Conservation (phyloP, 2,888 invertebrate genomes). For the Mesorhabditis belari region DNA sequence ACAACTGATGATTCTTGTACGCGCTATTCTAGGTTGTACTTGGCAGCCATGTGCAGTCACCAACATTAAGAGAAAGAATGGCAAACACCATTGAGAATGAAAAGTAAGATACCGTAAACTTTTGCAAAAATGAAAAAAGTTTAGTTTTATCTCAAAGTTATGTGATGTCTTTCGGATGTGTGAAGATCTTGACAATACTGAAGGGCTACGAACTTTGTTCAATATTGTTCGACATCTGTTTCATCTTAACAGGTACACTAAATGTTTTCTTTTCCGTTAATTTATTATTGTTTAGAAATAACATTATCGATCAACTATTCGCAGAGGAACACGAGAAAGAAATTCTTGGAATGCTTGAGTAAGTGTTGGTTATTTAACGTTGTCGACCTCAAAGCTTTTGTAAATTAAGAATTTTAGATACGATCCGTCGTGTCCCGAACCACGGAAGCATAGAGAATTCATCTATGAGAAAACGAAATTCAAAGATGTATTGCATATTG, state of each 20-base stretch:
- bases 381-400: not conserved
- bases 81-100: conserved; percentile 86
- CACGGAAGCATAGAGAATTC: conserved; percentile 81
- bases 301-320: conserved; percentile 12
- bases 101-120: conserved; percentile 56
- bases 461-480: conserved; percentile 76
- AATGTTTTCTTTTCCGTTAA: not conserved
- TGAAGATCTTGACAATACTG: conserved; percentile 89
- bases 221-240: conserved; percentile 97
- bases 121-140: not conserved
- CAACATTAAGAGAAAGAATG: conserved; percentile 84
- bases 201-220: conserved; percentile 74
- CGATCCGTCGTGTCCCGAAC: conserved; percentile 68
- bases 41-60: conserved; percentile 71
- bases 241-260: conserved; percentile 75
- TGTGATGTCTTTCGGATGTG: conserved; percentile 90
- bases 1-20: not conserved
- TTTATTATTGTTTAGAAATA: not conserved
- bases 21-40: conserved; percentile 56
- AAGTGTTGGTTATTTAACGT: conserved; percentile 60
- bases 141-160: conserved; percentile 72
- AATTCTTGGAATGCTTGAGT: conserved; percentile 95
- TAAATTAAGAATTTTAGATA: conserved; percentile 5
- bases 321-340: conserved; percentile 58
- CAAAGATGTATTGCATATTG: conserved; percentile 74